Evolutionary conservation across 2,797 vertebrate genomes (phyloP), one percentile per base, ranked within the genome.

Genomic region (Pogoniulus pusillus): DNA sequence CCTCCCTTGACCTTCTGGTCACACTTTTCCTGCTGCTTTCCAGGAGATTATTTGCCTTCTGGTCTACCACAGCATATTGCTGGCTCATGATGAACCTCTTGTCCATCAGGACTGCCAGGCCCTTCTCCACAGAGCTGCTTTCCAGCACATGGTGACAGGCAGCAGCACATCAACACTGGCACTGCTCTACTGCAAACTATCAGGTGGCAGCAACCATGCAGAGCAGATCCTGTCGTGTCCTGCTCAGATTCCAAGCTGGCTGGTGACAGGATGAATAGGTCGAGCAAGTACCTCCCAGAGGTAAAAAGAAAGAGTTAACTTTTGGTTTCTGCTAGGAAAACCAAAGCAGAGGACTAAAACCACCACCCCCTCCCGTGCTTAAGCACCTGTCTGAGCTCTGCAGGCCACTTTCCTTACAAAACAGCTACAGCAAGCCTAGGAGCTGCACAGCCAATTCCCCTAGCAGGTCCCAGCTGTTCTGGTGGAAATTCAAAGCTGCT

Each of bases 141-240:
- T 64, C 1, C 1, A 34, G 24, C 6, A 7, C 22, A 3, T 0
- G 8, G 15, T 9, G 60, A 12, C 8, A 29, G 51, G 57, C 16
- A 17, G 24, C 57, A n/a, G 24, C 57, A n/a, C 57, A 9, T 34
- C 53, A 24, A 2, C 37, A 7, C n/a, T 2, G 29, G 11, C 1
- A 4, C 1, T 5, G 47, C 29, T 51, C 11, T 0, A 2, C 20
- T 10, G 2, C 3, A 5, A 20, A 8, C n/a, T 29, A 2, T 11
- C 14, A 5, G 51, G 32, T 8, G 58, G 45, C 34, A n/a, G 20
- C 63, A 34, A 49, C 29, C 6, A 5, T 0, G 0, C 0, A 30
- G 14, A 57, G 30, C 24, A 53, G 24, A 6, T 4, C 9, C n/a
- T 16, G 18, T 8, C 19, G 7, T 2, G 7, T 17, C 58, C 16